phyloP scores from a whole-genome alignment of 2,888 invertebrate genomes.

The Papilio elwesi region DNA sequence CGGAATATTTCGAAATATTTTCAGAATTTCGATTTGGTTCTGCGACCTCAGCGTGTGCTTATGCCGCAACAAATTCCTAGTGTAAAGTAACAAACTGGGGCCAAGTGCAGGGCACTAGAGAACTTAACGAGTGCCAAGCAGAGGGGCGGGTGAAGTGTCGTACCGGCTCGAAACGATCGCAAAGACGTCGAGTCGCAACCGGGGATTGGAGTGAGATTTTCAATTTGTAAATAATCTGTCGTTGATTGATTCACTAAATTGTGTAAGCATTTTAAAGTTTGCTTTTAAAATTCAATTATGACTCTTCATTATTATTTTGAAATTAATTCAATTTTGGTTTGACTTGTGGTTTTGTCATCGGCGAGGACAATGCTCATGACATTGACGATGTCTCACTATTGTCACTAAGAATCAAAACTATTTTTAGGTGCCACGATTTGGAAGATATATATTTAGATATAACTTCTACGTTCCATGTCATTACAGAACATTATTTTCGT shows the following conservation, averaged over 20 bases:
- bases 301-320: background rate
- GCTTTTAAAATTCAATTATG: background rate
- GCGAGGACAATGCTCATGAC: too few relatives aligned
- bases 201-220: conserved; percentile 20
- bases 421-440: too few relatives aligned
- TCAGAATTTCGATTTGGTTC: conserved; percentile 27
- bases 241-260: conserved; percentile 23
- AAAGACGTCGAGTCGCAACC: conserved; percentile 21
- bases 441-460: too few relatives aligned
- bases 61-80: conserved; percentile 26
- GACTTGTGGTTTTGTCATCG: too few relatives aligned
- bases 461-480: too few relatives aligned
- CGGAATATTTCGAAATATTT: conserved; percentile 3
- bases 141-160: conserved; percentile 59
- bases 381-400: too few relatives aligned
- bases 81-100: conserved; percentile 66
- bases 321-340: too few relatives aligned
- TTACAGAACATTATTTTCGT: too few relatives aligned
- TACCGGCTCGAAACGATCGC: conserved; percentile 36
- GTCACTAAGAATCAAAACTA: too few relatives aligned
- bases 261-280: background rate
- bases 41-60: background rate
- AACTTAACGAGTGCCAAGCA: conserved; percentile 66
- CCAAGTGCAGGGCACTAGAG: conserved; percentile 65
- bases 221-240: conserved; percentile 24